Base-by-base conservation (phyloP, 2,888 invertebrate genomes). In the Eupithecia tripunctaria region DNA sequence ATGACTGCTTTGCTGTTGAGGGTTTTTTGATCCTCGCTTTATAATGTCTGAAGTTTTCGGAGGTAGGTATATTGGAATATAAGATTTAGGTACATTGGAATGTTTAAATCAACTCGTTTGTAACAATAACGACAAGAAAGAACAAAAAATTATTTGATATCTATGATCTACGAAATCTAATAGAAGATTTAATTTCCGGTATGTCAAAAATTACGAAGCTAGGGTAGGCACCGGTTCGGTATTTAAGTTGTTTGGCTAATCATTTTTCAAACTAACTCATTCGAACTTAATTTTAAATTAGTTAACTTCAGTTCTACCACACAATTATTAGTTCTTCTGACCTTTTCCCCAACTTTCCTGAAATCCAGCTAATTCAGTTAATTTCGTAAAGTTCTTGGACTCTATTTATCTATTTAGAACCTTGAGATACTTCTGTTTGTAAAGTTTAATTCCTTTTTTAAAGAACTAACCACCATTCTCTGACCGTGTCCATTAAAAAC, bases 1-100 rank as follows among this genome's bases (percentile, higher is more conserved):
- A 81, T 82, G 76, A 80, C 78, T 62, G 60, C 59, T 76, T 74
- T 71, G 68, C 51, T 51, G 25, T 56, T 41, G 25, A 68, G 32
- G n/a, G 27, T 1, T 56, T n/a, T 63, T 32, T 36, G n/a, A 36
- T 60, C 60, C 29, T 56, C 36, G 12, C n/a, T 18, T n/a, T 36
- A 21, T n/a, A 12, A 7, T 18, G n/a, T 63, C 3, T 36, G 62
- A 63, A 63, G 36, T 10, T 63, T 63, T 36, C 4, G 12, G 10
- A 51, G 12, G 21, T 51, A 21, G 1, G 43, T 51, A 32, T 6
- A 6, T 29, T 29, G 18, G 0, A 6, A n/a, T 3, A n/a, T 47
- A 1, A 1, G 1, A 32, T 32, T 32, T 41, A 41, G n/a, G n/a
- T n/a, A n/a, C n/a, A n/a, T n/a, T n/a, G n/a, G 38, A 38, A 38